A percentile compares a stretch with the other conserved stretches of the same genome.
Conservation (phyloP, 2,113 vertebrate genomes). For the Vanacampus margaritifer region DNA sequence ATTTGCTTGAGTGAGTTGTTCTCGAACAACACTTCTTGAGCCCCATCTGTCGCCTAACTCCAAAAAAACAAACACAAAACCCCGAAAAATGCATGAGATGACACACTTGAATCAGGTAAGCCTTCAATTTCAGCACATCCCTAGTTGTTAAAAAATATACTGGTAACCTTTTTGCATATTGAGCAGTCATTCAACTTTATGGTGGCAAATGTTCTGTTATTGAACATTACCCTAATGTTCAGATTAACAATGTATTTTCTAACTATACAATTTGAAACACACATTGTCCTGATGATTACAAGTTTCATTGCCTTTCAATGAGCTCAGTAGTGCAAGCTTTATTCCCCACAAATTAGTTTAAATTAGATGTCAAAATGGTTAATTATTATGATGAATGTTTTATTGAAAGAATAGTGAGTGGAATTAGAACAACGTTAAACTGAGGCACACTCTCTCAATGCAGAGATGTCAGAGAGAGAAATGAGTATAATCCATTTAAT, state of each 20-base stretch:
- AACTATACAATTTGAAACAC: slow-evolving; percentile 9
- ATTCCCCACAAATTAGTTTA: slow-evolving; percentile 60
- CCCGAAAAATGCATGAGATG: too few species aligned
- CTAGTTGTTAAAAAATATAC: not conserved
- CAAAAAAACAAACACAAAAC: too few species aligned
- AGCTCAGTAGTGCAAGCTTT: slow-evolving; percentile 46
- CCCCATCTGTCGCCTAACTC: not conserved
- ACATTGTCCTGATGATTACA: slow-evolving; percentile 33
- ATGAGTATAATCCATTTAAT: slow-evolving; percentile 69
- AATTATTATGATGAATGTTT: slow-evolving; percentile 74
- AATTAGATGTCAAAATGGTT: slow-evolving; percentile 73
- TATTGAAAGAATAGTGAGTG: slow-evolving; percentile 70
- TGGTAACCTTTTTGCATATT: not conserved
- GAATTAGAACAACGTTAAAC: slow-evolving; percentile 73
- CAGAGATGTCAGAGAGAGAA: slow-evolving; percentile 69
- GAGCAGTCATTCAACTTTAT: not conserved
- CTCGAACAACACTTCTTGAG: not conserved
- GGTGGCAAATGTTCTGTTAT: not conserved
- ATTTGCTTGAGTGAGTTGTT: not conserved
- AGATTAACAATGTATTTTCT: not conserved
- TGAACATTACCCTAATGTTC: not conserved
- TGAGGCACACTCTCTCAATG: slow-evolving; percentile 59
- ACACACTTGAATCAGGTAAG: not conserved
- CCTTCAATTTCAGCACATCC: not conserved
- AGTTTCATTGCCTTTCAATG: slow-evolving; percentile 33